Percentiles rank a stretch among this genome's conserved stretches.
phyloP scores from a whole-genome alignment of 2,888 invertebrate species.

The Tetragonisca angustula region DNA sequence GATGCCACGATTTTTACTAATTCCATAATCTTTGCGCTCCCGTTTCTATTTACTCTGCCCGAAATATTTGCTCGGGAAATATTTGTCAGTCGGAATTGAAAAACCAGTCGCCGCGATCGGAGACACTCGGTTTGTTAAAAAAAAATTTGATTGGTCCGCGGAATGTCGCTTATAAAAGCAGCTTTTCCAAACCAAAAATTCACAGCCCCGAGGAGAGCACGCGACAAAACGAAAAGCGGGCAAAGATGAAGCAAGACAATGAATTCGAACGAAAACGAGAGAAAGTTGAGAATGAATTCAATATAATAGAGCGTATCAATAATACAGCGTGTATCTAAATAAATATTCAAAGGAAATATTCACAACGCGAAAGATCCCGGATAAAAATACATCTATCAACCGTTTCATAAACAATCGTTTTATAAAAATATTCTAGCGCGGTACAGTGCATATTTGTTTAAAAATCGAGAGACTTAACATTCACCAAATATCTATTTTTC shows the following conservation, averaged over 20 bases:
- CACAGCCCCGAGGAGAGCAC: not conserved
- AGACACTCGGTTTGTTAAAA: not conserved
- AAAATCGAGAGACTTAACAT: not conserved
- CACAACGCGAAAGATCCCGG: conserved; percentile 12
- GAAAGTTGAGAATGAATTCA: conserved; percentile 4
- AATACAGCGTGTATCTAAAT: conserved; percentile 10
- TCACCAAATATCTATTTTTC: not conserved
- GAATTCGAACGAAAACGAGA: not conserved
- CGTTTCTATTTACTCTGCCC: not conserved
- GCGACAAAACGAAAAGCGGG: not conserved
- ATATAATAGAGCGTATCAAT: conserved; percentile 16
- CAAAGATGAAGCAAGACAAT: not conserved
- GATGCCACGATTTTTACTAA: not conserved
- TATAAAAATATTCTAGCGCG: not conserved
- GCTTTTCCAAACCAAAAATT: not conserved
- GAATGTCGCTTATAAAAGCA: not conserved
- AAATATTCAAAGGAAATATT: conserved; percentile 48
- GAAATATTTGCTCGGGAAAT: conserved; percentile 19
- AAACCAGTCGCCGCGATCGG: not conserved
- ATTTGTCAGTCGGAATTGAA: conserved; percentile 6
- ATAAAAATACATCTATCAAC: conserved; percentile 44
- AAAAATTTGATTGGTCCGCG: conserved; percentile 3
- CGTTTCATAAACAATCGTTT: conserved; percentile 3
- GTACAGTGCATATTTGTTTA: not conserved
- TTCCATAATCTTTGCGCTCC: not conserved